Percentiles rank a stretch among this genome's conserved stretches.
These are phyloP conservation scores for Halcyon smyrnensis DNA, from an alignment of 2,797 vertebrate species.

Conservation along the genomic window DNA sequence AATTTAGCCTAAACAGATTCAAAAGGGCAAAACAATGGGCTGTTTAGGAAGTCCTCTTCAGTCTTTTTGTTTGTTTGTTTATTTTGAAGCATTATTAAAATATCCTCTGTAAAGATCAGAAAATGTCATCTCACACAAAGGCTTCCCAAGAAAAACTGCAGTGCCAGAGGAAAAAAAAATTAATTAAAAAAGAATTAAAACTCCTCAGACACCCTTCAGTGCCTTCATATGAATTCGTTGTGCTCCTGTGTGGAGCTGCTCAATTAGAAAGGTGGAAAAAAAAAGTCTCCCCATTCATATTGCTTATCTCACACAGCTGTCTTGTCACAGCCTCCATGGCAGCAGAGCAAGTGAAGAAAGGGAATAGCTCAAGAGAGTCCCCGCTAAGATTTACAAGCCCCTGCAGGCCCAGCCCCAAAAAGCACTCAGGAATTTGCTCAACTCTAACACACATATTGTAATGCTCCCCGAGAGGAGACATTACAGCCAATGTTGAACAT, in stretches of 20 bases:
- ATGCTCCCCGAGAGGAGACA: neutral
- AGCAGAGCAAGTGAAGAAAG: neutral
- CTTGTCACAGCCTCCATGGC: accelerated
- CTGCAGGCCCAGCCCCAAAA: neutral
- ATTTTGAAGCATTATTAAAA: neutral
- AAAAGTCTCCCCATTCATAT: neutral
- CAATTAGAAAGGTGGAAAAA: neutral
- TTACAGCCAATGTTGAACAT: accelerated
- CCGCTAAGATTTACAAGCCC: neutral
- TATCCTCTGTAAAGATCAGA: neutral
- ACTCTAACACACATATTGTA: neutral
- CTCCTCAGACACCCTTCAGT: neutral
- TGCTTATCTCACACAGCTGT: neutral
- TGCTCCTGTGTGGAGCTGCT: neutral
- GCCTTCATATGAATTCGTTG: neutral
- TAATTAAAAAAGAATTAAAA: neutral
- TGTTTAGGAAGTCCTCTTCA: neutral
- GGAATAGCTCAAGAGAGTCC: neutral
- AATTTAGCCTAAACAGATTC: neutral
- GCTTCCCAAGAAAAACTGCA: neutral
- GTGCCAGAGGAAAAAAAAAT: neutral
- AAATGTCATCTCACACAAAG: neutral
- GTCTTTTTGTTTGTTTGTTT: neutral
- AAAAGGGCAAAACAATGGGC: neutral
- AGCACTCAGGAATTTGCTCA: neutral